Percentiles rank a stretch among this genome's conserved stretches.
phyloP scores from a whole-genome alignment of 1,140 invertebrate genomes.

The Papilio glaucus region DNA sequence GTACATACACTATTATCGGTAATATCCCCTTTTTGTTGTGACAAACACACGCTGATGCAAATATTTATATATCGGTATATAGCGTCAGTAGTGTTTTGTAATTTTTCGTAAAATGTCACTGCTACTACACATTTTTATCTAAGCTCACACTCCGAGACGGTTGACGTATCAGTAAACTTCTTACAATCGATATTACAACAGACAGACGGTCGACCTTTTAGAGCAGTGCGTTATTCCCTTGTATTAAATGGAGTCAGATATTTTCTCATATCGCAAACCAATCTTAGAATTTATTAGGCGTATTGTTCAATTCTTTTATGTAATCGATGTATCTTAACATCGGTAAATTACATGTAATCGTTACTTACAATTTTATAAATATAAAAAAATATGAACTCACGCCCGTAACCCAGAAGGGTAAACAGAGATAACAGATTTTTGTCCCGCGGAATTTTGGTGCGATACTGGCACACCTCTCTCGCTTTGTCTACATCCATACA shows the following conservation, averaged over 20 bases:
- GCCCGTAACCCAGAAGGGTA: too few relatives aligned
- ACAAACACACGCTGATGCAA: neutral
- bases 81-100: neutral
- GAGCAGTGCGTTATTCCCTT: too few relatives aligned
- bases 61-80: neutral
- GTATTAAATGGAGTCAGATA: neutral
- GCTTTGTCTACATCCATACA: too few relatives aligned
- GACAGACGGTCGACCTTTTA: neutral
- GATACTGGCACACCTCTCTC: too few relatives aligned
- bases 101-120: neutral
- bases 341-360: too few relatives aligned
- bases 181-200: slow-evolving; percentile 12
- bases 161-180: neutral
- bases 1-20: neutral
- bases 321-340: too few relatives aligned
- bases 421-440: too few relatives aligned
- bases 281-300: neutral
- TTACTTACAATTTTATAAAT: too few relatives aligned
- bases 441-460: too few relatives aligned
- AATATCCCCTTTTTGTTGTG: slow-evolving; percentile 13
- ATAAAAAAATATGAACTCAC: too few relatives aligned
- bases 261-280: neutral
- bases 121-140: neutral
- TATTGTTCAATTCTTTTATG: neutral
- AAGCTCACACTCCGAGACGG: neutral